These are phyloP conservation scores for Chelonus insularis DNA, from an alignment of 1,140 invertebrate species.

Conservation along the genomic window DNA sequence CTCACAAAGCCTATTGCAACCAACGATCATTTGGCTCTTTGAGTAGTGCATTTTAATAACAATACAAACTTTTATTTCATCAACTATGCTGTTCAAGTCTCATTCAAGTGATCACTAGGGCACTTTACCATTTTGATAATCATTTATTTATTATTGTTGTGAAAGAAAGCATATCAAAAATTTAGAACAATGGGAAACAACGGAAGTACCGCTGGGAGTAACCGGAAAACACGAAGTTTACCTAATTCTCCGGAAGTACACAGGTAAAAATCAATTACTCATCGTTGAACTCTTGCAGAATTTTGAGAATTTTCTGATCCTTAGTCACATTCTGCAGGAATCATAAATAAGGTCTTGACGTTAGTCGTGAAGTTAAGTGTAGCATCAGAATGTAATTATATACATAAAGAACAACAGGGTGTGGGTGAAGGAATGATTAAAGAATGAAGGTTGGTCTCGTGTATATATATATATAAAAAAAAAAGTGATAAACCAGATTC, in stretches of 20 bases:
- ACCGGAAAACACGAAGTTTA: constrained; percentile 66
- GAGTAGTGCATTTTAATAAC: too few relatives aligned
- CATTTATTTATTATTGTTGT: constrained; percentile 3
- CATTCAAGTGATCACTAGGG: constrained; percentile 5
- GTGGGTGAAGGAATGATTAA: constrained; percentile 15
- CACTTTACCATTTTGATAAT: background rate
- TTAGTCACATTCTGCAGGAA: too few relatives aligned
- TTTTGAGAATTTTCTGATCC: background rate
- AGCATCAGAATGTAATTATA: constrained; percentile 32
- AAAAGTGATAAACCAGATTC: background rate
- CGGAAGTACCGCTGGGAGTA: constrained; percentile 49
- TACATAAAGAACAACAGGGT: constrained; percentile 12
- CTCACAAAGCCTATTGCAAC: too few relatives aligned
- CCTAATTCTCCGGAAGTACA: constrained; percentile 70
- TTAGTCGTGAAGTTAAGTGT: too few relatives aligned
- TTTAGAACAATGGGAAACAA: constrained; percentile 63
- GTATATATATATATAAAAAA: background rate
- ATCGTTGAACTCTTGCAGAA: background rate
- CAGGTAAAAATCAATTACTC: constrained; percentile 53
- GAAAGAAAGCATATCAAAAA: background rate
- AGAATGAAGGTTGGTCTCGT: background rate
- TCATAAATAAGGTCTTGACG: too few relatives aligned
- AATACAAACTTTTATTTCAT: too few relatives aligned
- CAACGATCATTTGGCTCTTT: too few relatives aligned
- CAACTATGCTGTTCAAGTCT: too few relatives aligned